Conservation (phyloP, 2,113 vertebrate species). For the Hylia prasina region DNA sequence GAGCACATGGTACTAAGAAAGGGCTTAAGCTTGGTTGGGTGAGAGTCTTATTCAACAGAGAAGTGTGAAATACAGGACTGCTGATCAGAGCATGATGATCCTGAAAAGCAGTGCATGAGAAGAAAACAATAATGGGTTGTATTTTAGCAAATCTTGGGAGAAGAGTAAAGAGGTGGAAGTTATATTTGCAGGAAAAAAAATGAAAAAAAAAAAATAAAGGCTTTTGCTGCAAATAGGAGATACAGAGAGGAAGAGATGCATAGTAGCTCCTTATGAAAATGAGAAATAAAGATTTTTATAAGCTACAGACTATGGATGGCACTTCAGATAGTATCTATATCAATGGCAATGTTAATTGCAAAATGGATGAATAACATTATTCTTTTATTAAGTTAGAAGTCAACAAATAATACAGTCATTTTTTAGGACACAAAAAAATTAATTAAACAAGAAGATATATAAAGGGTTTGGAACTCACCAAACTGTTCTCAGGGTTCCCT, state of each 20-base stretch:
- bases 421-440: neutral
- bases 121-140: neutral
- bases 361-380: neutral
- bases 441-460: neutral
- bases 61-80: neutral
- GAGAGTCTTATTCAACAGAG: neutral
- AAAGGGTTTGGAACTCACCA: neutral
- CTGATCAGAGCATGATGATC: neutral
- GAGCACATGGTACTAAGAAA: neutral
- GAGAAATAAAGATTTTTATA: neutral
- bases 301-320: neutral
- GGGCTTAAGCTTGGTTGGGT: neutral
- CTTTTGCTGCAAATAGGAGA: neutral
- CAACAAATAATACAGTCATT: neutral
- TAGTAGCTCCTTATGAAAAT: neutral
- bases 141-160: neutral
- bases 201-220: neutral
- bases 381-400: neutral
- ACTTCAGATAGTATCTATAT: neutral
- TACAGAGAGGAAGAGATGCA: neutral
- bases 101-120: neutral
- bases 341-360: neutral
- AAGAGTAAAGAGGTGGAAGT: neutral
- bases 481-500: neutral
- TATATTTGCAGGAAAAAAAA: neutral